Conservation (phyloP, 1,140 invertebrate genomes). For the Colletes gigas region DNA sequence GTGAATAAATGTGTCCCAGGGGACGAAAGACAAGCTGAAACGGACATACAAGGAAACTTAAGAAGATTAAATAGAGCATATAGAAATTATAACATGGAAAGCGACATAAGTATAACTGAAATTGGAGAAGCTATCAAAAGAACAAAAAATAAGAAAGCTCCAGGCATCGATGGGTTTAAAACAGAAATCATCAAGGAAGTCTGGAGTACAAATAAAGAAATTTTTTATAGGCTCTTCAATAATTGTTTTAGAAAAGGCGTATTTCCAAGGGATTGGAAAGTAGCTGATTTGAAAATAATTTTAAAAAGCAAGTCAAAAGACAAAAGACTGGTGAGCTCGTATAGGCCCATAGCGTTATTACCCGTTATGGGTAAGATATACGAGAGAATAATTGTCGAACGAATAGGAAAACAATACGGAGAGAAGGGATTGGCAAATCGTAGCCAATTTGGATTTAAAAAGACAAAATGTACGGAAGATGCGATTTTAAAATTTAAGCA, state of each 20-base stretch:
- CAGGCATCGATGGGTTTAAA: background rate
- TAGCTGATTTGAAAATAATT: background rate
- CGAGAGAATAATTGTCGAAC: background rate
- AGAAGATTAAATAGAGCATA: background rate
- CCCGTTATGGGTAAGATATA: background rate
- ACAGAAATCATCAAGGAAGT: background rate
- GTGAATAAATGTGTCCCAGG: background rate
- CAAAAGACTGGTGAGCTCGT: background rate
- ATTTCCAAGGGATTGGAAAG: background rate
- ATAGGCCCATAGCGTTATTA: background rate
- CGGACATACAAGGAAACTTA: too few relatives aligned
- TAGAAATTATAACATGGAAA: background rate
- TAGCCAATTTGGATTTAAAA: background rate
- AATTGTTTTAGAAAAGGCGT: background rate
- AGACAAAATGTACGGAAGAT: too few relatives aligned
- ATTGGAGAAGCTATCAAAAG: background rate
- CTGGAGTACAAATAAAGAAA: background rate
- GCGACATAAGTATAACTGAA: background rate
- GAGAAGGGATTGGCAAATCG: background rate
- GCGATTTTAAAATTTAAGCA: background rate
- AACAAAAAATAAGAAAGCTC: background rate
- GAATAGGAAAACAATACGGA: rapidly evolving
- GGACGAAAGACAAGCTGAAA: background rate
- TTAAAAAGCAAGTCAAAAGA: background rate
- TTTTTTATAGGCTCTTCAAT: background rate